These are phyloP conservation scores for Cyprinodon variegatus DNA, from an alignment of 2,113 vertebrate species.

Conservation along the genomic window DNA sequence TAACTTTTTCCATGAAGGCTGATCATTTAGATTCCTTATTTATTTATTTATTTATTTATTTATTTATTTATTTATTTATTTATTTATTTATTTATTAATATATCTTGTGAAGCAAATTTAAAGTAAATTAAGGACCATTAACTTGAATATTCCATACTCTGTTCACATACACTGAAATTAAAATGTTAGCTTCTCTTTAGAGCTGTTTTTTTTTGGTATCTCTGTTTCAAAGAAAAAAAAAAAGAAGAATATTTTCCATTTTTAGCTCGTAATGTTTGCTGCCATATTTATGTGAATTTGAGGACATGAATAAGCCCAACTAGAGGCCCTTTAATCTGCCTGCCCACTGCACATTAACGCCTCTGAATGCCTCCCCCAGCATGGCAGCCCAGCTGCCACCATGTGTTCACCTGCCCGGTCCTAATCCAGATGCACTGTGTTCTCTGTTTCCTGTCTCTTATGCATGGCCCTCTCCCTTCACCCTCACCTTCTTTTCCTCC, in stretches of 20 bases:
- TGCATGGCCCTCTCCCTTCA: conserved; percentile 82
- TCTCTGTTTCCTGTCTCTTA: conserved; percentile 70
- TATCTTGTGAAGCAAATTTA: no score
- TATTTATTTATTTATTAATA: no score
- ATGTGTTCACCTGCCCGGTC: conserved; percentile 68
- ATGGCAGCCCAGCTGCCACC: conserved; percentile 66
- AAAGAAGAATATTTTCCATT: not conserved
- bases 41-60: no score
- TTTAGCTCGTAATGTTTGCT: conserved; percentile 7
- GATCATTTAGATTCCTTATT: no score
- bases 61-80: no score
- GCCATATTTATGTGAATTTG: conserved; percentile 45
- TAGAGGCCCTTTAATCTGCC: conserved; percentile 56
- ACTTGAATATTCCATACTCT: not conserved
- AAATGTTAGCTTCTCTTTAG: no score
- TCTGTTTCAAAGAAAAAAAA: not conserved
- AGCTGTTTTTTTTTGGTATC: no score
- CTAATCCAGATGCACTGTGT: conserved; percentile 81
- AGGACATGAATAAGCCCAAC: conserved; percentile 54
- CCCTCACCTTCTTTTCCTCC: conserved; percentile 2
- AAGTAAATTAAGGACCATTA: not conserved
- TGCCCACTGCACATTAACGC: conserved; percentile 75
- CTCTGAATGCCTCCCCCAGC: conserved; percentile 69
- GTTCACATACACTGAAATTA: not conserved
- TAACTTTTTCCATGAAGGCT: no score